Conservation (phyloP, 2,888 invertebrate species). For the Yponomeuta cagnagella region DNA sequence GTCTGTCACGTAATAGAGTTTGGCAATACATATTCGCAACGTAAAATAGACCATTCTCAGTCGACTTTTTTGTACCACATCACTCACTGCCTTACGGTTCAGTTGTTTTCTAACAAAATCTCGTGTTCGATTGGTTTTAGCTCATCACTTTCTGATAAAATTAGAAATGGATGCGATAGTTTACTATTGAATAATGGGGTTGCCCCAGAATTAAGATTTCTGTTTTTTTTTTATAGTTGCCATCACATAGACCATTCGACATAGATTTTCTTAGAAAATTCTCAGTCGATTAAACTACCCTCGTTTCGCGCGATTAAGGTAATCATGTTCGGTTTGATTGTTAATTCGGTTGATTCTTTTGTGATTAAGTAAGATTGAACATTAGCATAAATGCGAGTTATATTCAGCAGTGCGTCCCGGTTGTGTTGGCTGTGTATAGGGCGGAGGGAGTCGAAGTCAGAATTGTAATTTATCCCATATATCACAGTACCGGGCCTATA, state of each 20-base stretch:
- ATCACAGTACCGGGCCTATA: constrained; percentile 19
- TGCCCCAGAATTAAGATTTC: background rate
- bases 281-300: background rate
- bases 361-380: constrained; percentile 16
- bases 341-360: constrained; percentile 17
- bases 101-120: background rate
- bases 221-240: background rate
- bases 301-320: constrained; percentile 18
- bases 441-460: constrained; percentile 43
- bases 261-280: constrained; percentile 5
- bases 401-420: constrained; percentile 58
- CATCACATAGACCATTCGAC: constrained; percentile 6
- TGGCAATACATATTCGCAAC: background rate
- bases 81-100: constrained; percentile 10
- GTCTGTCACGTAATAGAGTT: background rate
- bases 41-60: constrained; percentile 2
- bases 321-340: constrained; percentile 20
- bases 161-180: background rate
- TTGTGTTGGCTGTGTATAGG: constrained; percentile 61
- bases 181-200: background rate
- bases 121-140: constrained; percentile 16
- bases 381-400: constrained; percentile 21
- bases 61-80: constrained; percentile 2
- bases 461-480: constrained; percentile 47
- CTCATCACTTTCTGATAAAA: constrained; percentile 12